A percentile compares a stretch with the other conserved stretches of the same genome.
Evolutionary conservation across 1,140 invertebrate species (phyloP).

Genomic region (Leguminivora glycinivorella): DNA sequence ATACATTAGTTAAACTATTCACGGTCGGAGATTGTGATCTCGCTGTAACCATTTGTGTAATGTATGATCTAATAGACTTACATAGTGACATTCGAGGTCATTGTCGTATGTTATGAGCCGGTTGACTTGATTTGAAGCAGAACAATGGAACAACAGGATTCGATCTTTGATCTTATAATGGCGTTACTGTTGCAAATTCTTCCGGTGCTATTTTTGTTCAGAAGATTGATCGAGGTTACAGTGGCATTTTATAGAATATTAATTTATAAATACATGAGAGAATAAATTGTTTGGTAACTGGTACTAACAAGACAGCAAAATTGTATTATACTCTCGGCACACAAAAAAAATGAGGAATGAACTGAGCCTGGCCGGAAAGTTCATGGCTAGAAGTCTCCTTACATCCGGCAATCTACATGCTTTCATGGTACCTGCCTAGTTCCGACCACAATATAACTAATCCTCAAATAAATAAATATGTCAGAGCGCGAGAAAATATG

Average conservation of each 20-base stretch:
- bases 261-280: not conserved
- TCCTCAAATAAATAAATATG: too few relatives aligned
- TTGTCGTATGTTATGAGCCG: conserved; percentile 17
- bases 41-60: conserved; percentile 20
- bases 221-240: conserved; percentile 20
- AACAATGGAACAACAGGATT: conserved; percentile 26
- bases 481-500: too few relatives aligned
- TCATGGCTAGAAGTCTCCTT: not conserved
- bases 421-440: too few relatives aligned
- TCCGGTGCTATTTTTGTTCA: conserved; percentile 23
- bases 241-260: not conserved
- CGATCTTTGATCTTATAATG: conserved; percentile 23
- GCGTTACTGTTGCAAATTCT: conserved; percentile 23
- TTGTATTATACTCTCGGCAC: not conserved
- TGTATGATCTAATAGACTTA: conserved; percentile 29
- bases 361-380: not conserved
- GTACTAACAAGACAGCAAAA: not conserved
- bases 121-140: conserved; percentile 26
- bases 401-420: not conserved
- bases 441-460: too few relatives aligned
- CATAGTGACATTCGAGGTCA: conserved; percentile 26
- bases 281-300: not conserved
- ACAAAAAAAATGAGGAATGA: not conserved
- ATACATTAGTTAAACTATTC: conserved; percentile 25
- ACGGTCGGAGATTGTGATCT: conserved; percentile 25